Conservation (phyloP, 1,140 invertebrate genomes). For the Scaptomyza montana region DNA sequence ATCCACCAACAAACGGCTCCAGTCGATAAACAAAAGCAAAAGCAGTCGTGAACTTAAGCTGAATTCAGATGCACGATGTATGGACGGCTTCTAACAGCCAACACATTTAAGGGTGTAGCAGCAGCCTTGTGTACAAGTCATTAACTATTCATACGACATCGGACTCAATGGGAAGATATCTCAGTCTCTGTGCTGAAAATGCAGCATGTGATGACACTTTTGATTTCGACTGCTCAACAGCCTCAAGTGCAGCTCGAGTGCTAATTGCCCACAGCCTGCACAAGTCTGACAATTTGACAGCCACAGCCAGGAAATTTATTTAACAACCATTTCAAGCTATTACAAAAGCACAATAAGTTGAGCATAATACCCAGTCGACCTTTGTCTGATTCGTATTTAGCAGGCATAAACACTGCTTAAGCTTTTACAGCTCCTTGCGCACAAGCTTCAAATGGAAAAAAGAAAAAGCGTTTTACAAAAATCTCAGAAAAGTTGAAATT, state of each 20-base stretch:
- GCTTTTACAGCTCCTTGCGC: constrained; percentile 36
- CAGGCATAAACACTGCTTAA: constrained; percentile 70
- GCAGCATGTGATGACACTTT: constrained; percentile 44
- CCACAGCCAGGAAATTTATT: constrained; percentile 45
- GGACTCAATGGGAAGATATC: constrained; percentile 17
- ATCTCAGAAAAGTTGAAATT: constrained; percentile 61
- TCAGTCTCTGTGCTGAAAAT: neutral
- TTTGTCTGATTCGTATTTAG: constrained; percentile 58
- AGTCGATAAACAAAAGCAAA: constrained; percentile 47
- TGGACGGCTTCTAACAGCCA: constrained; percentile 12
- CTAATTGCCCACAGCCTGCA: constrained; percentile 37
- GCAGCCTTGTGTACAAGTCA: constrained; percentile 43
- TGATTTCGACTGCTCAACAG: constrained; percentile 33
- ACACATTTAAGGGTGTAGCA: constrained; percentile 8
- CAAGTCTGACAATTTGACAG: constrained; percentile 6
- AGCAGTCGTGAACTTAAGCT: constrained; percentile 51
- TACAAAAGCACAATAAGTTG: constrained; percentile 45
- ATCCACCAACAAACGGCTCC: constrained; percentile 6
- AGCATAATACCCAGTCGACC: constrained; percentile 51
- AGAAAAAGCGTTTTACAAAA: constrained; percentile 23
- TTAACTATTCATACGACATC: constrained; percentile 76
- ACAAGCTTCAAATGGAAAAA: constrained; percentile 2
- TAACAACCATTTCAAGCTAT: constrained; percentile 49
- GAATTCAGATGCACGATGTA: constrained; percentile 41
- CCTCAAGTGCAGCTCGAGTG: constrained; percentile 3